Conservation (phyloP, 2,113 vertebrate genomes). For the Corythoichthys intestinalis region DNA sequence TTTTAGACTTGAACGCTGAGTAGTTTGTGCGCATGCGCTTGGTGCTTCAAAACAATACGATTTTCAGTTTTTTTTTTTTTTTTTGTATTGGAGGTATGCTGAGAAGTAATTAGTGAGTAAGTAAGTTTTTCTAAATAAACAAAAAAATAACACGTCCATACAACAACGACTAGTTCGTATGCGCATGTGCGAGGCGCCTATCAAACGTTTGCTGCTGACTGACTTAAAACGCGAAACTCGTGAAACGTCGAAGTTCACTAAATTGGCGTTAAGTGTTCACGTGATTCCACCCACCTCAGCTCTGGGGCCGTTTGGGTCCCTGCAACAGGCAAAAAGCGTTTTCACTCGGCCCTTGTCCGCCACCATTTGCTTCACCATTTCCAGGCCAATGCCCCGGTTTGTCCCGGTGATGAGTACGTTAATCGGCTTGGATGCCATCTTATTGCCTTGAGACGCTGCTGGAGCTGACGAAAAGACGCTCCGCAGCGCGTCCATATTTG, state of each 20-base stretch:
- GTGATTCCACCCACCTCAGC: slow-evolving; percentile 37
- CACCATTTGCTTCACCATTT: slow-evolving; percentile 48
- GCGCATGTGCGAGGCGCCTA: too few relatives aligned
- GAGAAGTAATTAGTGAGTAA: neutral
- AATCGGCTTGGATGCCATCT: slow-evolving; percentile 2
- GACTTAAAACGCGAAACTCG: too few relatives aligned
- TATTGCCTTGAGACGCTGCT: neutral
- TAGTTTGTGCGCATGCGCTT: neutral
- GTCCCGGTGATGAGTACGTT: slow-evolving; percentile 52
- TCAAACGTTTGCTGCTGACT: too few relatives aligned
- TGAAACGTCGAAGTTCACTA: too few relatives aligned
- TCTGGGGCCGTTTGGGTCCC: slow-evolving; percentile 40
- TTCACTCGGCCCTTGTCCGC: neutral
- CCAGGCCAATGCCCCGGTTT: slow-evolving; percentile 54
- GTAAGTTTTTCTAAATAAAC: too few relatives aligned
- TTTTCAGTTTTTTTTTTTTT: neutral
- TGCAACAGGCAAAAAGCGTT: slow-evolving; percentile 46
- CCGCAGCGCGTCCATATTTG: neutral
- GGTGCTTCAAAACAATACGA: neutral
- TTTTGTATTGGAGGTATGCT: neutral
- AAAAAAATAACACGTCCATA: too few relatives aligned
- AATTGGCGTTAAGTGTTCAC: too few relatives aligned
- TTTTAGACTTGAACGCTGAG: too few relatives aligned
- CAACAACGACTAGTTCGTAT: too few relatives aligned
- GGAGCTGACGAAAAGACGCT: neutral